phyloP scores from a whole-genome alignment of 1,140 invertebrate genomes.

The Drosophila parvula region DNA sequence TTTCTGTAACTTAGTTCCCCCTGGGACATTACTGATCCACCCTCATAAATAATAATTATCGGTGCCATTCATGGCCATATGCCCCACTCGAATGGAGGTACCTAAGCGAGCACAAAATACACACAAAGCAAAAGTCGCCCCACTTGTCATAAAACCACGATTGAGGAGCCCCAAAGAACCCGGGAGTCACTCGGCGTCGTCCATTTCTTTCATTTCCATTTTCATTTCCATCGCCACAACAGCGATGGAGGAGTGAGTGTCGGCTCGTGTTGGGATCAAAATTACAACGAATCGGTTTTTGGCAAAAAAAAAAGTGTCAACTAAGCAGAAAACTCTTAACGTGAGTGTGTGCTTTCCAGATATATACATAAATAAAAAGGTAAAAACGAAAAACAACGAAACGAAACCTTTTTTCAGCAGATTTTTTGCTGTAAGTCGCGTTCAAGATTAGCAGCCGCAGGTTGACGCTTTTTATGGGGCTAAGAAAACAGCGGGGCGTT shows the following conservation, averaged over 20 bases:
- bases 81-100: conserved; percentile 9
- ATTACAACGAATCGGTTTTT: conserved; percentile 48
- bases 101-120: conserved; percentile 5
- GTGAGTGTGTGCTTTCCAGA: conserved; percentile 16
- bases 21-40: conserved; percentile 15
- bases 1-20: background rate
- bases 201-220: conserved; percentile 11
- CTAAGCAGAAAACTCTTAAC: conserved; percentile 19
- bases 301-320: conserved; percentile 68
- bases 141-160: conserved; percentile 39
- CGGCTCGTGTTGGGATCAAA: conserved; percentile 41
- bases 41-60: conserved; percentile 14
- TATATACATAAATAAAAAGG: conserved; percentile 8
- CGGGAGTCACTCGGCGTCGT: background rate
- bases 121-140: conserved; percentile 34
- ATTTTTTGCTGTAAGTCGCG: conserved; percentile 29
- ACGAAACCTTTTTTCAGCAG: conserved; percentile 32
- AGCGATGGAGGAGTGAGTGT: conserved; percentile 33
- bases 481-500: conserved; percentile 37
- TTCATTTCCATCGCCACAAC: conserved; percentile 23
- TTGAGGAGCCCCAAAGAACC: conserved; percentile 25
- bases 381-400: conserved; percentile 6
- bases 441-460: conserved; percentile 31
- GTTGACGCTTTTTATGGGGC: conserved; percentile 40
- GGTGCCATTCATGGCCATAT: conserved; percentile 21